A percentile compares a stretch with the other conserved stretches of the same genome.
phyloP scores from a whole-genome alignment of 2,113 vertebrate species.

The Erythrolamprus reginae region DNA sequence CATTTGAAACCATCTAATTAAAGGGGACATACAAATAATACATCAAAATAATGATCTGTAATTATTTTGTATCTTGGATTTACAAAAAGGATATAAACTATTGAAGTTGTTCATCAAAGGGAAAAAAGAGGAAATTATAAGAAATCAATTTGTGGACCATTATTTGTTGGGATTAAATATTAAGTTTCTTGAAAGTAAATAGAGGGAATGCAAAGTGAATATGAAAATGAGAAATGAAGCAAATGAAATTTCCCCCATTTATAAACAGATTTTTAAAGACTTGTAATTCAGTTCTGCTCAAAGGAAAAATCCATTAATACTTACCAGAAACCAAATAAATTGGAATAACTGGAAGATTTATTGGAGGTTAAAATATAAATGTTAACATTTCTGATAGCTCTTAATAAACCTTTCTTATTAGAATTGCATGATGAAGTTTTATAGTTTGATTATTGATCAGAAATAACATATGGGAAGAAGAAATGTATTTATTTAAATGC shows the following conservation, averaged over 20 bases:
- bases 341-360: background rate
- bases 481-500: too few species aligned
- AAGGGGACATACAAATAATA: background rate
- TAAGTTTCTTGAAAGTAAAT: background rate
- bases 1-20: background rate
- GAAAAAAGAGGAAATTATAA: too few species aligned
- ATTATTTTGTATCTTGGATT: too few species aligned
- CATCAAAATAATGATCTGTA: background rate
- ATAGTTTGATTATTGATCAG: too few species aligned
- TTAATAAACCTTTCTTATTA: background rate
- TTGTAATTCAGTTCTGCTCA: too few species aligned
- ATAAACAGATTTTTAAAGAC: background rate
- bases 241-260: background rate
- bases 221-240: too few species aligned
- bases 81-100: background rate
- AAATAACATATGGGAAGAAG: too few species aligned
- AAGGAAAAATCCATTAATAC: too few species aligned
- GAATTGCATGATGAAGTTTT: too few species aligned
- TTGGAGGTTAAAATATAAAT: background rate
- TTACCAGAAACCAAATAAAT: background rate
- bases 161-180: background rate
- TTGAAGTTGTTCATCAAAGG: background rate
- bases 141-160: background rate
- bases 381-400: background rate
- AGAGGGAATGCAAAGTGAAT: background rate